Base-by-base conservation (phyloP, 2,797 vertebrate genomes). In the Cyprinodon diabolis region DNA sequence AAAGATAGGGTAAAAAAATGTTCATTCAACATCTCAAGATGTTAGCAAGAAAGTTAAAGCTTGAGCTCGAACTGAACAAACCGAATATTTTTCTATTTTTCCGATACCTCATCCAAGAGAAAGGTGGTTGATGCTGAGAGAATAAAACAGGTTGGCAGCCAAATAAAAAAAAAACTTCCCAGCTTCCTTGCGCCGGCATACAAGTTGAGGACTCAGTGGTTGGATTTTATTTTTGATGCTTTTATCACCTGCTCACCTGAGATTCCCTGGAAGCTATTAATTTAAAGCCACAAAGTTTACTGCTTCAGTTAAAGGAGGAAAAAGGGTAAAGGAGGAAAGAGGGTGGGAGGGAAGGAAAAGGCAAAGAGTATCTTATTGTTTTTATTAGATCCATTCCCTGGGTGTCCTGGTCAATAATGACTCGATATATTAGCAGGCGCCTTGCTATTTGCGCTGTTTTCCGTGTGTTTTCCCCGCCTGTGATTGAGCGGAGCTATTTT, bases 251-350 rank as follows among this genome's bases (percentile, higher is more conserved):
- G 80, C 91, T 89, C 87, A 75, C 95, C 96, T 86, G 95, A 96
- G 87, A 95, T 95, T 55, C 96, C 89, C 87, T 87, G 93, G 0
- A 96, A 96, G 77, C 97, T 94, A 81, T 96, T 96, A 92, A 97
- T 95, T 93, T 95, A 97, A 87, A 98, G 96, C 92, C 96, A 92
- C 89, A 96, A 95, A 84, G 97, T 98, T 98, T 95, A 88, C 86
- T 75, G 84, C 78, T 78, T 85, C 80, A 30, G 81, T 89, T 90
- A 83, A 86, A 87, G 87, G 88, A 82, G 81, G 62, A 65, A 77
- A 80, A 81, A 75, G 76, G 82, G 79, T 49, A 65, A 77, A 80
- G 65, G 67, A 71, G 37, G 30, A 62, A 37, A 57, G 35, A 13
- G 63, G 43, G 25, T 8, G 56, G 48, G 67, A 68, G 65, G 21